Conservation (phyloP, 2,888 invertebrate species). For the Eupithecia subfuscata region DNA sequence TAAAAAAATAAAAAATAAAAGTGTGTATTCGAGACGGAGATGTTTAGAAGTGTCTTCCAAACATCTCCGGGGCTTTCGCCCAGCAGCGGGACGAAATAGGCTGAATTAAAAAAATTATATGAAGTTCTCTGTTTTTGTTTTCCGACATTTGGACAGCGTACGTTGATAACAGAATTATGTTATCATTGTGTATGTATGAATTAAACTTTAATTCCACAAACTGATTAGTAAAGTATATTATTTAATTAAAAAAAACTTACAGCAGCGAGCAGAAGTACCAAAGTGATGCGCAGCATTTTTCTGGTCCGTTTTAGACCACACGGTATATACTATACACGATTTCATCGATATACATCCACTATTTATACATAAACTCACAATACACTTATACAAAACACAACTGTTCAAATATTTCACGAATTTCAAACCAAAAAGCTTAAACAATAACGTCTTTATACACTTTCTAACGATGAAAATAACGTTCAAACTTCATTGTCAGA, state of each 20-base stretch:
- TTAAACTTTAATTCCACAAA: background rate
- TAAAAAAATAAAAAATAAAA: too few species aligned
- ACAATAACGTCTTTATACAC: background rate
- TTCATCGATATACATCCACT: conserved; percentile 46
- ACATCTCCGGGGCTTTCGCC: too few species aligned
- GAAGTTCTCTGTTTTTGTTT: too few species aligned
- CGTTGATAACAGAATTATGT: too few species aligned
- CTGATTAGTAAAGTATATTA: background rate
- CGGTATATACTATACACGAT: conserved; percentile 79
- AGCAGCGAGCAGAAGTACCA: conserved; percentile 68
- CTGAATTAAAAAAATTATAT: too few species aligned
- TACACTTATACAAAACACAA: conserved; percentile 58
- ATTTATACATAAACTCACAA: conserved; percentile 65
- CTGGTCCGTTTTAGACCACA: conserved; percentile 67
- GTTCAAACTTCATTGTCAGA: conserved; percentile 33
- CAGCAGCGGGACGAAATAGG: too few species aligned
- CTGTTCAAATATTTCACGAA: conserved; percentile 62
- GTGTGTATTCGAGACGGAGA: too few species aligned
- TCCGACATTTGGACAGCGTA: too few species aligned
- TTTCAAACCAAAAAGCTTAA: conserved; percentile 26
- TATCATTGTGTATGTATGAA: background rate
- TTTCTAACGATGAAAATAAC: conserved; percentile 16
- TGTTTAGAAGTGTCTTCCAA: too few species aligned
- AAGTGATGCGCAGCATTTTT: conserved; percentile 71
- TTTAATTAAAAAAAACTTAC: conserved; percentile 58